A percentile compares a stretch with the other conserved stretches of the same genome.
Conservation (phyloP, 1,140 invertebrate species). For the Pemphigus obesinymphae region DNA sequence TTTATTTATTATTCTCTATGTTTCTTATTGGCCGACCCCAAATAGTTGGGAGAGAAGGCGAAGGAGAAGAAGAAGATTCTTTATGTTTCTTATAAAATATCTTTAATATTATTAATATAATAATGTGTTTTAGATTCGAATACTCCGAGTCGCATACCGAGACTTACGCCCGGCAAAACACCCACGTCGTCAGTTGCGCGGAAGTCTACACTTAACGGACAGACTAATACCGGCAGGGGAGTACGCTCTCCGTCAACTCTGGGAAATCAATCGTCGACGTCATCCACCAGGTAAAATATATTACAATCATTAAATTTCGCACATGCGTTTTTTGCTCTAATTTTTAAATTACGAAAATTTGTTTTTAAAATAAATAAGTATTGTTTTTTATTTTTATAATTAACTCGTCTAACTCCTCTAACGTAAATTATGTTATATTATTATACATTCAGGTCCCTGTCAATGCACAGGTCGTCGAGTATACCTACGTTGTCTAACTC, state of each 20-base stretch:
- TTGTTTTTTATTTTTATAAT: slow-evolving; percentile 45
- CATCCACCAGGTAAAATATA: slow-evolving; percentile 51
- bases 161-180: slow-evolving; percentile 45
- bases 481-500: slow-evolving; percentile 74
- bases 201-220: slow-evolving; percentile 48
- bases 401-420: slow-evolving; percentile 43
- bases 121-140: slow-evolving; percentile 59
- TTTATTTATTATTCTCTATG: no score
- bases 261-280: slow-evolving; percentile 64
- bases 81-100: no score
- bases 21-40: no score
- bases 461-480: slow-evolving; percentile 80
- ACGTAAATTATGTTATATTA: slow-evolving; percentile 44
- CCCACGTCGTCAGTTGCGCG: slow-evolving; percentile 50
- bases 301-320: no score
- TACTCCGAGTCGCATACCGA: slow-evolving; percentile 49
- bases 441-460: slow-evolving; percentile 53
- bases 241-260: slow-evolving; percentile 51
- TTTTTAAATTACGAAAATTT: no score
- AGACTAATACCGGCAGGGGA: slow-evolving; percentile 50
- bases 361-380: no score
- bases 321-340: slow-evolving; percentile 40
- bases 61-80: no score
- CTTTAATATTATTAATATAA: no score
- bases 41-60: no score